Conservation (phyloP, 2,797 vertebrate species). For the Phoebastria nigripes region DNA sequence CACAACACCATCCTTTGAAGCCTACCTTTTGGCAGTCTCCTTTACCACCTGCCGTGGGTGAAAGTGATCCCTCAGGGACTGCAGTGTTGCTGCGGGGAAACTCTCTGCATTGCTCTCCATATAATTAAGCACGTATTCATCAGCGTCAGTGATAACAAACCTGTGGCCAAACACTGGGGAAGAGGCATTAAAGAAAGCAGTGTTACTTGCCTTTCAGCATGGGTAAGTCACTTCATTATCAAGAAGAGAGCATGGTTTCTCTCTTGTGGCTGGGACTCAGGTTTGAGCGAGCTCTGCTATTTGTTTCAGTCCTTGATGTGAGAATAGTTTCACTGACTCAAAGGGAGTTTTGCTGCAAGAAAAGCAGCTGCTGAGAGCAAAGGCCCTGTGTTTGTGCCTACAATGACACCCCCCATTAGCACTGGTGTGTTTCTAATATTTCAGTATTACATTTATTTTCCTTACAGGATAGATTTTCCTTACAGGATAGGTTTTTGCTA, state of each 20-base stretch:
- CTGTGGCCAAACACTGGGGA: constrained; percentile 85
- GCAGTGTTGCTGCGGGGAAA: constrained; percentile 78
- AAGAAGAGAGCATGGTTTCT: not conserved
- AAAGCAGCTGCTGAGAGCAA: not conserved
- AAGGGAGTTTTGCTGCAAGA: not conserved
- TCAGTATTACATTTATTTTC: not conserved
- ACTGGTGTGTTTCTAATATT: not conserved
- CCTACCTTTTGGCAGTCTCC: constrained; percentile 59
- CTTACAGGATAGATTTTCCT: not conserved
- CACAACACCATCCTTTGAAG: not conserved
- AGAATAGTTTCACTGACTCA: not conserved
- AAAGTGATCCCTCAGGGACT: constrained; percentile 74
- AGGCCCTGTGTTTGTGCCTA: not conserved
- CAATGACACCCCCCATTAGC: not conserved
- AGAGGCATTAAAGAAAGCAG: not conserved
- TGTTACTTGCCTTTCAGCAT: not conserved
- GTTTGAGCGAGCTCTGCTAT: not conserved
- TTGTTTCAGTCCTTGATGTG: not conserved
- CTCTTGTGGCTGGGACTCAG: not conserved
- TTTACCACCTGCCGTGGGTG: not conserved
- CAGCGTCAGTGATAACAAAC: constrained; percentile 84
- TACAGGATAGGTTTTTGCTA: not conserved
- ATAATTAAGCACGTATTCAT: constrained; percentile 84
- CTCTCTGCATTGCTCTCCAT: constrained; percentile 78
- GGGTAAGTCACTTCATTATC: not conserved